Base-by-base conservation (phyloP, 2,797 vertebrate species). In the Streptopelia turtur region DNA sequence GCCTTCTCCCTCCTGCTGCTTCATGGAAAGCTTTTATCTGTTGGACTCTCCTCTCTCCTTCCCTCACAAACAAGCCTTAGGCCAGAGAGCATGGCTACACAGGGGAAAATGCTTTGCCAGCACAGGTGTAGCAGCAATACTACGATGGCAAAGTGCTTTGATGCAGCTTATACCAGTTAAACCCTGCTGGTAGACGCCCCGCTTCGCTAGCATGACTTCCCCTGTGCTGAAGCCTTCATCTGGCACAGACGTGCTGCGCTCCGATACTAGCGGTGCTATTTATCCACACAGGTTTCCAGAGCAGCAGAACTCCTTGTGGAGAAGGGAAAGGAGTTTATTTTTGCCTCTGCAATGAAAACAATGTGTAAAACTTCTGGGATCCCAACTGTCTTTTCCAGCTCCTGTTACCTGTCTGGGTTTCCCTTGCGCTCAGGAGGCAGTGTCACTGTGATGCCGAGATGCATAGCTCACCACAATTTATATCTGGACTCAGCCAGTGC, bases 1-100 rank as follows among this genome's bases (percentile, higher is more conserved):
- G 77, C 83, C 83, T 90, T 94, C 85, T 93, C 83, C 66, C 70
- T 93, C 95, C 95, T 90, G 95, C 88, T 96, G 80, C 77, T 95
- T 74, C 2, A 24, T 68, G 85, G 77, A 94, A 94, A 94, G 93
- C 90, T 93, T 94, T 95, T 71, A 87, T 93, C 90, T 77, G 50
- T 65, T 74, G 85, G 94, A 63, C 47, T 94, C 80, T 76, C 76
- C 63, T 31, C 55, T 94, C 47, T 96, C 37, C 75, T 95, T 83
- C 75, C 68, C 90, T 86, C 60, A 64, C 63, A 96, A 94, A 94
- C 75, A 90, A 94, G 61, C 86, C 88, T 74, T n/a, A 71, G 90
- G 91, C 92, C 83, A 95, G 83, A 91, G 85, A 93, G 83, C 89
- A 77, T 80, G 56, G 60, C 83, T 24, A 5, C 25, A 4, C 13